Conservation (phyloP, 64 coral and sea anemone genomes). For the Dendrophyllia cribrosa region DNA sequence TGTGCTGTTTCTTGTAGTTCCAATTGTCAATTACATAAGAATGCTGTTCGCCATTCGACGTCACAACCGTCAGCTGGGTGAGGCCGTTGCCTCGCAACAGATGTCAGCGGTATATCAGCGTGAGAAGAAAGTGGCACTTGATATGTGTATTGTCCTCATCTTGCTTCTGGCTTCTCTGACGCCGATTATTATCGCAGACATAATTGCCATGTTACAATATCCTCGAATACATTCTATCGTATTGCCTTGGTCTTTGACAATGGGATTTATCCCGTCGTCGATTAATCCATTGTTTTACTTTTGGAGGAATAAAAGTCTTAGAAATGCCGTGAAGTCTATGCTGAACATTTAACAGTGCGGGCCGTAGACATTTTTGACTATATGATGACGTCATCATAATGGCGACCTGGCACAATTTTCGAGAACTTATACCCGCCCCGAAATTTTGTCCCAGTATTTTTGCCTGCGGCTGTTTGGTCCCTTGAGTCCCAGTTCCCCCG, state of each 20-base stretch:
- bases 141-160: constrained; percentile 3
- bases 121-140: not conserved
- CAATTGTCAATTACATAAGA: constrained; percentile 5
- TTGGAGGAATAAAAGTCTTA: not conserved
- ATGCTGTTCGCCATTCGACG: not conserved
- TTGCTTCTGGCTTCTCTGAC: not conserved
- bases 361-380: too few species aligned
- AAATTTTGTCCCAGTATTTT: too few species aligned
- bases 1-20: not conserved
- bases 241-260: not conserved
- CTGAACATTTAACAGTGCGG: not conserved
- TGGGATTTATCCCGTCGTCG: not conserved
- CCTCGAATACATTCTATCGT: not conserved
- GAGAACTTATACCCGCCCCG: too few species aligned
- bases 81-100: not conserved
- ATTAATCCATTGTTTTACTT: constrained; percentile 7
- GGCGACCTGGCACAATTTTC: too few species aligned
- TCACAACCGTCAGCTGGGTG: not conserved
- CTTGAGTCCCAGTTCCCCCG: too few species aligned
- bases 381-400: too few species aligned
- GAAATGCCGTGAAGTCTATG: not conserved
- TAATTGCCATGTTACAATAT: not conserved
- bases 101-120: not conserved
- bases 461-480: too few species aligned
- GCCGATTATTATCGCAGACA: not conserved